Evolutionary conservation across 2,888 invertebrate genomes (phyloP), one percentile per base, ranked within the genome.

Genomic region (Cyclophora punctaria): DNA sequence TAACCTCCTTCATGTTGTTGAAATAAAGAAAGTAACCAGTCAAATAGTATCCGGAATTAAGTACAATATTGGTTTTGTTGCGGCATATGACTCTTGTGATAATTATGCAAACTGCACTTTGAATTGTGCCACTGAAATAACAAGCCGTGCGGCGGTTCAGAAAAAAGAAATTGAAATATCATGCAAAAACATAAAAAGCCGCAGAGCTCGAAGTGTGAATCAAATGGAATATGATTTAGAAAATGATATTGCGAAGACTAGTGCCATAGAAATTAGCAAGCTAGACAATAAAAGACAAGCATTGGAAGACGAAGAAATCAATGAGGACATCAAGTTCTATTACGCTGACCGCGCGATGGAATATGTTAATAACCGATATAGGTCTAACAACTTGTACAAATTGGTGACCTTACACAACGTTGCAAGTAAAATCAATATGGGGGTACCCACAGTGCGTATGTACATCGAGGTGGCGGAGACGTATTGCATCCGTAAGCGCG

Each of bases 391-490:
- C 50, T 71, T 83, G 57, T 69, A 74, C 58, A 82, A 83, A 64
- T 51, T 83, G 43, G 61, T 81, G 37, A 70, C 78, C 7, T 68
- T 84, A 46, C 77, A 84, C 57, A 67, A 72, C 5, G 57, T 68
- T 47, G 68, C 75, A 57, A 71, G 50, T 34, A 73, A 65, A 55
- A 52, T 64, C 2, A 78, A 75, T 44, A 81, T 81, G 79, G 68
- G 70, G 34, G 66, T 69, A 2, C 59, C 61, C 7, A 67, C 75
- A 55, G 63, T 81, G 3, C 71, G 75, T 55, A 76, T 85, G 79
- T 84, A 73, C 53, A 67, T 85, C 37, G 84, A 84, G 71, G 64
- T 73, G 20, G 81, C 78, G 2, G 69, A 70, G 49, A 83, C 85
- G 7, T 83, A 59, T 52, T 84, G 84, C 52, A 57, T 83, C 55